Percentiles rank a stretch among this genome's conserved stretches.
phyloP scores from a whole-genome alignment of 2,113 vertebrate species.

The Psammodynastes pulverulentus region DNA sequence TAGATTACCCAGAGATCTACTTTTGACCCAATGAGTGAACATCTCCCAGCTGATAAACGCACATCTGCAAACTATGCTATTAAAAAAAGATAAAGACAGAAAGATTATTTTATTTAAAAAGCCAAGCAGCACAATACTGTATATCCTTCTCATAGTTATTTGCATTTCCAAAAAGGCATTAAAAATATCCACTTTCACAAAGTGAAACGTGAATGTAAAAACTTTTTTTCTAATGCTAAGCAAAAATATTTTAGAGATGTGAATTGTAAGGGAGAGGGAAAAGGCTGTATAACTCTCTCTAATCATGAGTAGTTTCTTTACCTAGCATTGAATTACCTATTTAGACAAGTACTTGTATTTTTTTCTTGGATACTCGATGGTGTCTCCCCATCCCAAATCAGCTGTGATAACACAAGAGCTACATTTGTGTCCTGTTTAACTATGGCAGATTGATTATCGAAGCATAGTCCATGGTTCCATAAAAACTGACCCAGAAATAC shows the following conservation, averaged over 20 bases:
- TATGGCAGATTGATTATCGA: background rate
- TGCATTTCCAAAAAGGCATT: background rate
- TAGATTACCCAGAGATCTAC: background rate
- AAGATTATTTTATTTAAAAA: background rate
- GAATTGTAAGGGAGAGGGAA: background rate
- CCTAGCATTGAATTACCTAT: background rate
- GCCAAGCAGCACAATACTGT: background rate
- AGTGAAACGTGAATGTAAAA: background rate
- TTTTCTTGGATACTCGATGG: background rate
- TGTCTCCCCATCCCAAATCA: background rate
- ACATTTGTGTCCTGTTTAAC: background rate
- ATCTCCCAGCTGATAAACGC: background rate
- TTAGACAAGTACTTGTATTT: background rate
- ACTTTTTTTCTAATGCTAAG: background rate
- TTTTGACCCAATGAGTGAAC: background rate
- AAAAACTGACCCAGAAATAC: background rate
- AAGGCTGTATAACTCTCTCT: background rate
- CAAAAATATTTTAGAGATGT: background rate
- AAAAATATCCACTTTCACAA: background rate
- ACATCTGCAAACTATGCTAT: background rate
- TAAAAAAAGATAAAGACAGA: background rate
- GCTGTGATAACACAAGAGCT: background rate
- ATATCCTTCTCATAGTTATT: background rate
- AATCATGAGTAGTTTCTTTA: background rate
- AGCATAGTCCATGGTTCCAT: background rate